Evolutionary conservation across 2,113 vertebrate genomes (phyloP).

Genomic region (Steatornis caripensis): DNA sequence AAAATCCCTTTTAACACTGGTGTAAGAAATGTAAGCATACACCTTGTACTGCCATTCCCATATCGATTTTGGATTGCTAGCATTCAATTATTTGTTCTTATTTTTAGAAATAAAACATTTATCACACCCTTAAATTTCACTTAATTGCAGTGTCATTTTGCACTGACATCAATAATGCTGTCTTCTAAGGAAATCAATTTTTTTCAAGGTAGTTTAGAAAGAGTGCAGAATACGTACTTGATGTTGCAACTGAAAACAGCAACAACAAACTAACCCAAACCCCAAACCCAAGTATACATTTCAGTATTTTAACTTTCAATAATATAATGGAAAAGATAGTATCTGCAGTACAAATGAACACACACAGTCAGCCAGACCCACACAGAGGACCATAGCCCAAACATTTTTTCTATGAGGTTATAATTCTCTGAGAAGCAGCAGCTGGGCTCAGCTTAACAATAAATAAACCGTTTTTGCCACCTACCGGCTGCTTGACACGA

Average conservation of each 20-base stretch:
- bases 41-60: neutral
- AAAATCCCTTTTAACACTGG: neutral
- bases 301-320: neutral
- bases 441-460: rapidly evolving
- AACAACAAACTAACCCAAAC: neutral
- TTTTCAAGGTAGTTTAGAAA: neutral
- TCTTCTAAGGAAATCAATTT: neutral
- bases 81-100: neutral
- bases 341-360: neutral
- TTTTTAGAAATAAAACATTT: neutral
- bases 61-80: neutral
- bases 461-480: neutral
- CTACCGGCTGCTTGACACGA: neutral
- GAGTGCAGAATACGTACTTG: neutral
- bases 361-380: neutral
- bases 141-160: neutral
- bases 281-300: neutral
- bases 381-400: neutral
- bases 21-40: neutral
- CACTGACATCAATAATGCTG: neutral
- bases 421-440: neutral
- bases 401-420: neutral
- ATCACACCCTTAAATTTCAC: neutral
- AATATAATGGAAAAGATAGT: neutral
- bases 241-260: neutral